Percentiles rank a stretch among this genome's conserved stretches.
Conservation (phyloP, 2,888 invertebrate genomes). For the Timema cristinae region DNA sequence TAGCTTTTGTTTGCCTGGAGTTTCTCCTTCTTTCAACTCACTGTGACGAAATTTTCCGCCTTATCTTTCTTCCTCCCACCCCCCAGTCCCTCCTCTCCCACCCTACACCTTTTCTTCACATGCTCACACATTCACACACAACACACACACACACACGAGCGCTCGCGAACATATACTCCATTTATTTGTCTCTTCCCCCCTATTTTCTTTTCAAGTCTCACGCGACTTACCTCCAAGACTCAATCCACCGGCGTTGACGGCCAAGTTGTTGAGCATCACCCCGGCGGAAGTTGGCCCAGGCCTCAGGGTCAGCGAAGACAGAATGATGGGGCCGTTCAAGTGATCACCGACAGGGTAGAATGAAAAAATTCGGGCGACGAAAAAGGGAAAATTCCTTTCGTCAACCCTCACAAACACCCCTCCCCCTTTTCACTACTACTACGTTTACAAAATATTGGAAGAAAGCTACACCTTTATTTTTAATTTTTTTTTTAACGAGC, state of each 20-base stretch:
- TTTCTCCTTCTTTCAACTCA: not conserved
- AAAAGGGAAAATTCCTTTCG: not conserved
- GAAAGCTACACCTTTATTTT: too few species aligned
- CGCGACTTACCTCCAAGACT: slow-evolving; percentile 35
- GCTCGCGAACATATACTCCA: too few species aligned
- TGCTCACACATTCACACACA: not conserved
- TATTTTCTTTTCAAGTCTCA: not conserved
- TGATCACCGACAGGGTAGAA: not conserved
- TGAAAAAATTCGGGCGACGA: not conserved
- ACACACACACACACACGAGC: not conserved
- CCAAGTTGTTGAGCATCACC: slow-evolving; percentile 41
- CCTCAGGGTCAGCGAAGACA: slow-evolving; percentile 33
- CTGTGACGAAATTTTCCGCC: not conserved
- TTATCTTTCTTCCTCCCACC: not conserved
- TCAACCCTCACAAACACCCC: too few species aligned
- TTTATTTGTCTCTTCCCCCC: too few species aligned
- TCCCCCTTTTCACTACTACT: too few species aligned
- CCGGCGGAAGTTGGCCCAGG: slow-evolving; percentile 29
- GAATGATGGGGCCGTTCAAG: slow-evolving; percentile 32
- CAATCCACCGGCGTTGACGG: slow-evolving; percentile 38
- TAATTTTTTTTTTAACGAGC: too few species aligned
- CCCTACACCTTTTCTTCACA: slow-evolving; percentile 17
- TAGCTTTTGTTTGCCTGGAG: not conserved
- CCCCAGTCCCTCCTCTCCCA: slow-evolving; percentile 16
- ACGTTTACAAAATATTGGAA: too few species aligned